Conservation (phyloP, 2,797 vertebrate genomes). For the Phataginus tetradactyla region DNA sequence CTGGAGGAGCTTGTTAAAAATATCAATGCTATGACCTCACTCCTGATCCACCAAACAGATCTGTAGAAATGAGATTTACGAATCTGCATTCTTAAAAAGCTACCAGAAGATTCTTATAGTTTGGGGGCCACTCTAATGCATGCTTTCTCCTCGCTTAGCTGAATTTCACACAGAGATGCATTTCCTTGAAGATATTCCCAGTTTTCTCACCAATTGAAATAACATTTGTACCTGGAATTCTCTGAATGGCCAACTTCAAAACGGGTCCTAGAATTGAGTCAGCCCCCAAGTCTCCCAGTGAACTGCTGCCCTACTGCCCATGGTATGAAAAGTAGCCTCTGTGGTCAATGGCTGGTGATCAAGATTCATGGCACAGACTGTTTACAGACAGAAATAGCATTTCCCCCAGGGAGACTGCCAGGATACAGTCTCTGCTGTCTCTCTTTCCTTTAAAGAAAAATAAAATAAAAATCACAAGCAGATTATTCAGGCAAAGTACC, state of each 20-base stretch:
- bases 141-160: neutral
- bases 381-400: neutral
- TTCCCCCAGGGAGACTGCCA: neutral
- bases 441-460: neutral
- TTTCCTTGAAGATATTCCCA: neutral
- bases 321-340: neutral
- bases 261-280: neutral
- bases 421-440: neutral
- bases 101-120: neutral
- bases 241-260: neutral
- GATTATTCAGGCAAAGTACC: neutral
- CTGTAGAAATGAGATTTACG: neutral
- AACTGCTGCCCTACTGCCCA: neutral
- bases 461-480: neutral
- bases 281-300: neutral
- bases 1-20: neutral
- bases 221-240: neutral
- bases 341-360: neutral
- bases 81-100: neutral
- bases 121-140: neutral
- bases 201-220: neutral
- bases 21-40: neutral
- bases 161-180: neutral
- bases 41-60: neutral
- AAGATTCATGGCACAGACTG: neutral